phyloP scores from a whole-genome alignment of 2,888 invertebrate species.

The Cryptophagus acutangulus region DNA sequence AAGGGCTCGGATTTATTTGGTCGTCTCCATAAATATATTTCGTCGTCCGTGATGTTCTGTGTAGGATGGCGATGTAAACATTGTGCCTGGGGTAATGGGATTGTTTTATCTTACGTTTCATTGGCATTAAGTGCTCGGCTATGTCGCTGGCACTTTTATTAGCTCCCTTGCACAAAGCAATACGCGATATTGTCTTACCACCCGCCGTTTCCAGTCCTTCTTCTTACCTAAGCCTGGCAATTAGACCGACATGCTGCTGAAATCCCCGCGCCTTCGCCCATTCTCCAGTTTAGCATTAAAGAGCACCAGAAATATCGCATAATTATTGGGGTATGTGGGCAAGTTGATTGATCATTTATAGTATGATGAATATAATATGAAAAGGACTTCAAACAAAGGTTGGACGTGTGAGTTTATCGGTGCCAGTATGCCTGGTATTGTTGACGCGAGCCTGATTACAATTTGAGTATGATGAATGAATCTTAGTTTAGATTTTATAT shows the following conservation, averaged over 20 bases:
- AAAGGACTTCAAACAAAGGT: conserved; percentile 5
- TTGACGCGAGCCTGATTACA: conserved; percentile 42
- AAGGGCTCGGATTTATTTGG: conserved; percentile 33
- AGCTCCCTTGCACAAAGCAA: conserved; percentile 34
- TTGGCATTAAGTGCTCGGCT: conserved; percentile 46
- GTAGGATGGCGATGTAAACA: conserved; percentile 33
- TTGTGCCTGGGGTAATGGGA: conserved; percentile 41
- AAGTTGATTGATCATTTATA: conserved; percentile 1
- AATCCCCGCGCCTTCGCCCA: too few relatives aligned
- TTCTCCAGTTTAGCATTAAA: too few relatives aligned
- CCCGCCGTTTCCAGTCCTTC: conserved; percentile 33
- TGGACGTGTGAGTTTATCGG: conserved; percentile 21
- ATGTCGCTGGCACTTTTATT: conserved; percentile 45
- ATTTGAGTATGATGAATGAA: conserved; percentile 47
- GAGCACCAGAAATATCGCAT: too few relatives aligned
- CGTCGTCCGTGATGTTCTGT: conserved; percentile 22
- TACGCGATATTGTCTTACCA: conserved; percentile 38
- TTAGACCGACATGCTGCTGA: conserved; percentile 33
- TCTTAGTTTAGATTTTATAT: not conserved
- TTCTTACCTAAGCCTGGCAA: conserved; percentile 39
- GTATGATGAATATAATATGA: not conserved
- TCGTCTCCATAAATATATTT: conserved; percentile 38
- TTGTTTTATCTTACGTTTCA: conserved; percentile 48
- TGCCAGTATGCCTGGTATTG: too few relatives aligned
- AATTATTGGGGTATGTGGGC: too few relatives aligned